Conservation (phyloP, 2,797 vertebrate species). For the Phrynocephalus vlangalii region DNA sequence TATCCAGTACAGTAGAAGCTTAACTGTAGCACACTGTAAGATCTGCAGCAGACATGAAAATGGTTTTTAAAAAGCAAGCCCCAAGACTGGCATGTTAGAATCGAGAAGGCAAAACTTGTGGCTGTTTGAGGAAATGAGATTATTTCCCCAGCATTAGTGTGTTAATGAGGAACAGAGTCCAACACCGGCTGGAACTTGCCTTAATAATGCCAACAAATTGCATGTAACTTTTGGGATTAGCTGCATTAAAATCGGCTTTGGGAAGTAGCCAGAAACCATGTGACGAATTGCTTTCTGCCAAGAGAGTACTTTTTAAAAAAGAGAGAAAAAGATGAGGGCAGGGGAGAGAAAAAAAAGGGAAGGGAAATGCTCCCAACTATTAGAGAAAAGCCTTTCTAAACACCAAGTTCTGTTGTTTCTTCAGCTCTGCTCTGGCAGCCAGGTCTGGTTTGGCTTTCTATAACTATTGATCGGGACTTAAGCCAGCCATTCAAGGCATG, state of each 20-base stretch:
- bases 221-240: conserved; percentile 45
- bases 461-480: too few species aligned
- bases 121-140: neutral
- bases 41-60: too few species aligned
- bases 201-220: conserved; percentile 44
- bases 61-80: neutral
- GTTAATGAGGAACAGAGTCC: neutral
- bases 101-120: neutral
- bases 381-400: neutral
- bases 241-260: conserved; percentile 53
- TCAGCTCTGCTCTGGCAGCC: neutral
- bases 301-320: neutral
- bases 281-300: conserved; percentile 27
- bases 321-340: too few species aligned
- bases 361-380: neutral
- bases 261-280: conserved; percentile 43
- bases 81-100: neutral
- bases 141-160: neutral
- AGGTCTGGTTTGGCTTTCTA: too few species aligned
- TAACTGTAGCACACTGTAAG: neutral
- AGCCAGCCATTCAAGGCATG: too few species aligned
- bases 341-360: too few species aligned
- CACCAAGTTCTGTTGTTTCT: neutral
- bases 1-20: neutral
- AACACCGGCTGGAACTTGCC: neutral